Evolutionary conservation across 2,113 vertebrate genomes (phyloP).

Genomic region (Martes martes): DNA sequence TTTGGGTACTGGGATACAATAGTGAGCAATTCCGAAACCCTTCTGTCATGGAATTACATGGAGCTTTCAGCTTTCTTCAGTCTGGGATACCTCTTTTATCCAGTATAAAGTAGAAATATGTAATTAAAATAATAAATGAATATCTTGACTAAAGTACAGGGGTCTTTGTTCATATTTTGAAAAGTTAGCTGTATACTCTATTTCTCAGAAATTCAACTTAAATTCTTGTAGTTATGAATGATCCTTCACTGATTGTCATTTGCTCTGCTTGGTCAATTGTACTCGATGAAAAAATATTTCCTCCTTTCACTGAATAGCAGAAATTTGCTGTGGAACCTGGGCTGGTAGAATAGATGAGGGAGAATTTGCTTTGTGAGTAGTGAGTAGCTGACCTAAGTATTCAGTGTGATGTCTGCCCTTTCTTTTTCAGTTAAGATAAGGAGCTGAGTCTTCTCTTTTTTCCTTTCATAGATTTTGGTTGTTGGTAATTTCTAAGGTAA

Average conservation of each 20-base stretch:
- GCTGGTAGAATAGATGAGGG: not conserved
- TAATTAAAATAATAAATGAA: not conserved
- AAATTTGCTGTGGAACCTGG: not conserved
- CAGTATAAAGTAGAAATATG: not conserved
- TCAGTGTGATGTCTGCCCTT: not conserved
- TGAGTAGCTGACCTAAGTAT: not conserved
- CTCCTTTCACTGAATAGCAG: not conserved
- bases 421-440: not conserved
- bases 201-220: not conserved
- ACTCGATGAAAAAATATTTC: not conserved
- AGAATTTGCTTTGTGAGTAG: too few relatives aligned
- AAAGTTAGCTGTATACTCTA: not conserved
- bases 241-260: not conserved
- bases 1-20: not conserved
- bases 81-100: not conserved
- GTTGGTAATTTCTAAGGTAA: not conserved
- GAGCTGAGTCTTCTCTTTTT: not conserved
- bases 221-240: not conserved
- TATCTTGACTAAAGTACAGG: not conserved
- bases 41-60: not conserved
- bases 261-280: not conserved
- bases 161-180: not conserved
- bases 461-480: not conserved
- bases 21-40: fast-evolving
- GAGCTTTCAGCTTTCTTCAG: not conserved